Evolutionary conservation across 2,888 invertebrate species (phyloP), one percentile per base, ranked within the genome.

Genomic region (Eupelmus urozonus): DNA sequence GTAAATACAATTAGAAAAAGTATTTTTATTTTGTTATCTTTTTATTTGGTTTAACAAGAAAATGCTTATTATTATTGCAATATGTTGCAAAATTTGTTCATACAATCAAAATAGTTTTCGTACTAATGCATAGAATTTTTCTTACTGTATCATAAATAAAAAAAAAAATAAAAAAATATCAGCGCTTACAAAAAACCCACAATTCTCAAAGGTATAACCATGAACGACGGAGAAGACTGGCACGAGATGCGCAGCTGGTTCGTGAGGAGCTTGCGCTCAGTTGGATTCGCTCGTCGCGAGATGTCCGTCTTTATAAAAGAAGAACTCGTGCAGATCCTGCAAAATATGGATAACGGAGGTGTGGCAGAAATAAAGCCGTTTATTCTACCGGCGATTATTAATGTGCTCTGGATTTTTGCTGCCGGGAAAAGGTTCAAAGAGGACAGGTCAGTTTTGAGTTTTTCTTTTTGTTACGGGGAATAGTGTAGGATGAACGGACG

Each of bases 361-460:
- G 81, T 89, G 16, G 72, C 74, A 1, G 40, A 40, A 27, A 83
- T 89, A 69, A 86, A 82, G 74, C 83, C 83, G 3, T 84, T 91
- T 78, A 84, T 94, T 69, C 90, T 93, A 0, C 91, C 92, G 2
- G 91, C 92, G 45, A 92, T 94, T 0, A 90, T 94, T 59, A 94
- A 94, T 85, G 92, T 94, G 0, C 87, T 94, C 9, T 94, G 94
- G 94, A 90, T 90, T 16, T 86, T 94, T 34, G 90, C 91, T 2
- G 92, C 93, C 13, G 92, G 92, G 57, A 86, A 85, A 70, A 83
- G 83, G 74, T 80, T 88, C 20, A 34, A 76, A 13, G 45, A 69
- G n/a, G 29, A 63, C 27, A 80, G 42, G 80, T 76, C 2, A 20
- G 67, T 45, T 34, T 34, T 16, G 1, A n/a, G n/a, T n/a, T n/a